Conservation (phyloP, 1,140 invertebrate genomes). For the Chlorops oryzae region DNA sequence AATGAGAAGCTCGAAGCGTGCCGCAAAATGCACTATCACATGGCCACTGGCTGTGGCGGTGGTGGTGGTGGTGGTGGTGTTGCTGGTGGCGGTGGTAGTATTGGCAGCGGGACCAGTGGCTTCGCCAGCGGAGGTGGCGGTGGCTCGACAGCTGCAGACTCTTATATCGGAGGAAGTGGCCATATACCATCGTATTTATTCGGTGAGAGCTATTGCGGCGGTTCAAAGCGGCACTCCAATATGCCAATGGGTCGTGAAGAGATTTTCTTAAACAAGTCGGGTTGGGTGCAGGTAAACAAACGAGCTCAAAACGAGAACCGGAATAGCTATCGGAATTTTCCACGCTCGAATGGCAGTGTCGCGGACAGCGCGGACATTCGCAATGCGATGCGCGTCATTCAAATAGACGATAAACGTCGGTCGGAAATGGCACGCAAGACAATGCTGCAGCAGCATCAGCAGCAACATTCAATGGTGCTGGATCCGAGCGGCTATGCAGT, state of each 20-base stretch:
- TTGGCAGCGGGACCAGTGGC: slow-evolving; percentile 8
- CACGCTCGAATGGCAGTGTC: slow-evolving; percentile 18
- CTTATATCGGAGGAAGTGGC: slow-evolving; percentile 11
- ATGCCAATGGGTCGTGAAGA: slow-evolving; percentile 32
- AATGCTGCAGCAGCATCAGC: slow-evolving; percentile 23
- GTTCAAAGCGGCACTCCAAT: slow-evolving; percentile 20
- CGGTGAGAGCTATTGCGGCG: slow-evolving; percentile 33
- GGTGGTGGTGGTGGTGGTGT: slow-evolving; percentile 4
- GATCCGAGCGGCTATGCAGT: slow-evolving; percentile 19
- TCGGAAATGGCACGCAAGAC: slow-evolving; percentile 19
- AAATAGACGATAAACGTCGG: slow-evolving; percentile 23
- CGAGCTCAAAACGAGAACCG: slow-evolving; percentile 21
- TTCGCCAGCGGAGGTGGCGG: slow-evolving; percentile 2
- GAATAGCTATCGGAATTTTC: slow-evolving; percentile 15
- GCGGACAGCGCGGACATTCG: slow-evolving; percentile 10
- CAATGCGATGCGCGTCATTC: slow-evolving; percentile 17
- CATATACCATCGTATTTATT: slow-evolving; percentile 42
- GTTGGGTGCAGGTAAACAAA: slow-evolving; percentile 46
- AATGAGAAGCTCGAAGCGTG: slow-evolving; percentile 46
- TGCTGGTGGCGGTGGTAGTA: slow-evolving; percentile 1
- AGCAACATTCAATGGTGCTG: slow-evolving; percentile 19
- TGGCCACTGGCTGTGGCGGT: slow-evolving; percentile 23
- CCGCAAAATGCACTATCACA: slow-evolving; percentile 43
- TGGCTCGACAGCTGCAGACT: slow-evolving; percentile 4
- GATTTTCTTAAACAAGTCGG: slow-evolving; percentile 45